Conservation (phyloP, 2,113 vertebrate genomes). For the Phylloscopus trochilus region DNA sequence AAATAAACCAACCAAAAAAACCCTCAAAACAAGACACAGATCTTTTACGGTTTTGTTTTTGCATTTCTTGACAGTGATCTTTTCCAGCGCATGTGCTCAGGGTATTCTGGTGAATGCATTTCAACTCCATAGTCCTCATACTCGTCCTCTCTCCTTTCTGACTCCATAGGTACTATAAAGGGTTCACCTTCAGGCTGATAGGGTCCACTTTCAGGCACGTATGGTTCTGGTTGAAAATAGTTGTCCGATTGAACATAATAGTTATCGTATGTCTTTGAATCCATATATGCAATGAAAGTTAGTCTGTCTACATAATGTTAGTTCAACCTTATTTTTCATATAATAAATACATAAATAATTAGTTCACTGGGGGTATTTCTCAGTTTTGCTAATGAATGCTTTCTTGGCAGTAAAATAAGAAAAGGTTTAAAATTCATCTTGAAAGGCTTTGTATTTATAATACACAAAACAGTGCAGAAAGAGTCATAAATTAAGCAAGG, state of each 20-base stretch:
- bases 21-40: neutral
- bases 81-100: constrained; percentile 80
- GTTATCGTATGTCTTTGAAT: constrained; percentile 72
- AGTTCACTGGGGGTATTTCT: neutral
- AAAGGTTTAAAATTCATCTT: neutral
- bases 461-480: constrained; percentile 51
- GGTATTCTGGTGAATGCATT: constrained; percentile 70
- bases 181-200: constrained; percentile 82
- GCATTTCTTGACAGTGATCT: constrained; percentile 78
- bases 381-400: neutral
- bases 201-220: constrained; percentile 81
- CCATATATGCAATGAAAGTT: constrained; percentile 59
- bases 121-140: constrained; percentile 88
- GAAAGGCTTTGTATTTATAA: constrained; percentile 35
- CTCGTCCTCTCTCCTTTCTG: constrained; percentile 81
- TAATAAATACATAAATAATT: constrained; percentile 62
- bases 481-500: constrained; percentile 40
- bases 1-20: neutral
- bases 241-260: constrained; percentile 83
- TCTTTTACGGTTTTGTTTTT: constrained; percentile 66
- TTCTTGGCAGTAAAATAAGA: constrained; percentile 19
- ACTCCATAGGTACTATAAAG: constrained; percentile 79
- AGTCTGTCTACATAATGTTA: constrained; percentile 28
- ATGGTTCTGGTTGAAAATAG: constrained; percentile 92
- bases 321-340: constrained; percentile 47